Evolutionary conservation across 2,113 vertebrate genomes (phyloP), one percentile per base, ranked within the genome.

Genomic region (Rhodinocichla rosea): DNA sequence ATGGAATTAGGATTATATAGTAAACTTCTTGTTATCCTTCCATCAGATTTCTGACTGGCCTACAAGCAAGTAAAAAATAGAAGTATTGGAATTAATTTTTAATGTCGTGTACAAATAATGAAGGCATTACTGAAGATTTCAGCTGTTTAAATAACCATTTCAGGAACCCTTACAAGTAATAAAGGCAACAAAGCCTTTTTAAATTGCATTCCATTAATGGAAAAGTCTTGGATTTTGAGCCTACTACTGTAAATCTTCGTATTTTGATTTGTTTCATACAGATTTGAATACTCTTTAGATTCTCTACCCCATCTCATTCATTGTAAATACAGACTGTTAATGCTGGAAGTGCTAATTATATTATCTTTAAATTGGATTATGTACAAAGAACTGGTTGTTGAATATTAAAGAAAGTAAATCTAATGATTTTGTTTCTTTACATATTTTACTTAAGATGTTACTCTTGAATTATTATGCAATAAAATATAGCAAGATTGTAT

Each of bases 291-390:
- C 82, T 86, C 80, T 94, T 96, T 89, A 92, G 93, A 90, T 97
- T 95, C 85, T 50, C 70, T 50, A 37, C 70, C 83, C 76, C 23
- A n/a, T 87, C 93, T 95, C 76, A 81, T 82, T 94, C 49, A 40
- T 86, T 98, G 98, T 98, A 98, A 96, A 98, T 98, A 98, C 69
- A 95, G 95, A 90, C 95, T 97, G 90, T 98, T 98, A 92, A 97
- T 98, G 97, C 94, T 97, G 95, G 96, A 97, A 98, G 95, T 98
- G 97, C 97, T 97, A 96, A 97, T 96, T 98, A 96, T 97, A 98
- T 98, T 98, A 98, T 97, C 97, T 98, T 98, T 97, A 96, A 96
- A 95, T 98, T 97, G 96, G 97, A 98, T 98, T 98, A 98, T 98
- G 98, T 98, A 98, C 85, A 97, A 97, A 97, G 91, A 96, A 91